Percentiles rank a stretch among this genome's conserved stretches.
phyloP scores from a whole-genome alignment of 1,140 invertebrate species.

The Drosophila prosaltans region DNA sequence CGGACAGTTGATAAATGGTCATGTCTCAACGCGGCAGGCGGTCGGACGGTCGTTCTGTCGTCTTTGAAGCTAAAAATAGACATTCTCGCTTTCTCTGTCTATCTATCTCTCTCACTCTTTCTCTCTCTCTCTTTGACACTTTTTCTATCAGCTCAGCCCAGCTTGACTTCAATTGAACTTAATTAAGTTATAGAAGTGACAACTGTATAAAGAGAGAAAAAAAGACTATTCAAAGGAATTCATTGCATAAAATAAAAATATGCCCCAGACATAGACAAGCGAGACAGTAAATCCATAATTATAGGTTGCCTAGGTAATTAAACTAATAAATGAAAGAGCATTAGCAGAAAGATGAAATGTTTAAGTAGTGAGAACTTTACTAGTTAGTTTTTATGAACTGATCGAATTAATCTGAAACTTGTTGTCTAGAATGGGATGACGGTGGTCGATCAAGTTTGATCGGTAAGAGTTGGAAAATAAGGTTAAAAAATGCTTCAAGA shows the following conservation, averaged over 20 bases:
- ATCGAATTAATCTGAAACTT: too few relatives aligned
- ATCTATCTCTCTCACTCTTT: too few relatives aligned
- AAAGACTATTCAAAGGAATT: not conserved
- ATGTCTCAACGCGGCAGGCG: not conserved
- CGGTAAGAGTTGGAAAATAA: too few relatives aligned
- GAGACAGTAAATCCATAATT: not conserved
- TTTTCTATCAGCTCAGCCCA: not conserved
- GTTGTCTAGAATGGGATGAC: too few relatives aligned
- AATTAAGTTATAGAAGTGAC: constrained; percentile 11
- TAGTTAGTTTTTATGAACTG: too few relatives aligned
- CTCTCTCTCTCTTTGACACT: too few relatives aligned
- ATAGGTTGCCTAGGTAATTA: not conserved
- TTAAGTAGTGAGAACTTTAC: not conserved
- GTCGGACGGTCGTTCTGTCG: not conserved
- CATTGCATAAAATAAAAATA: not conserved
- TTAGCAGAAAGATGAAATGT: not conserved
- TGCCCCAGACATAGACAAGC: not conserved
- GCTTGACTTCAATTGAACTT: constrained; percentile 3
- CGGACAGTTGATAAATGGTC: constrained; percentile 6
- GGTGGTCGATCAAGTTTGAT: too few relatives aligned
- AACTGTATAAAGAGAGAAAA: not conserved
- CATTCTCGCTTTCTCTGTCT: not conserved
- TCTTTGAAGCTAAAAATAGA: not conserved
- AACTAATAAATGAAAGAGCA: not conserved
- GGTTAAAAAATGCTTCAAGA: too few relatives aligned